phyloP scores from a whole-genome alignment of 2,888 invertebrate species.

The Euzophera pinguis region DNA sequence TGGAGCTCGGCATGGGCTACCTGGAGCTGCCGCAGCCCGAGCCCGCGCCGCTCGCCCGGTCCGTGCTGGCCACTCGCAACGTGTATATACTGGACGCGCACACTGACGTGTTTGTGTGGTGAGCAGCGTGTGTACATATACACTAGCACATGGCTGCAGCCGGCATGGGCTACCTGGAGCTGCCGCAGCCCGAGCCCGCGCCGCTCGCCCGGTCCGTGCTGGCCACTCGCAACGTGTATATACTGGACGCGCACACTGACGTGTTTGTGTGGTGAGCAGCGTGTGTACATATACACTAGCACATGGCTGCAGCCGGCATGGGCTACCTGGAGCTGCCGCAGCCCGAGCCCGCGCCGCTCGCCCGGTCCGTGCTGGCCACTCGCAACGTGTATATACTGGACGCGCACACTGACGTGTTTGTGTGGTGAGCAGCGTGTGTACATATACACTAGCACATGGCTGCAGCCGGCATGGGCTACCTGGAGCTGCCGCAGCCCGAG shows the following conservation, averaged over 20 bases:
- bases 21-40: constrained; percentile 97
- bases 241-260: constrained; percentile 95
- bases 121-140: no score
- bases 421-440: no score
- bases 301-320: constrained; percentile 97
- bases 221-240: constrained; percentile 95
- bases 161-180: constrained; percentile 98
- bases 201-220: constrained; percentile 89
- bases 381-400: constrained; percentile 98
- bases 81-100: constrained; percentile 98
- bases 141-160: no score
- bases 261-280: constrained; percentile 97
- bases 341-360: constrained; percentile 86
- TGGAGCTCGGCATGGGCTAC: constrained; percentile 99
- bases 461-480: constrained; percentile 98
- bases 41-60: constrained; percentile 84
- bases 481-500: constrained; percentile 97
- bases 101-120: constrained; percentile 97
- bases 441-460: no score
- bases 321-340: constrained; percentile 99
- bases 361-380: constrained; percentile 89
- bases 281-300: no score
- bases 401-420: constrained; percentile 95
- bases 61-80: constrained; percentile 91
- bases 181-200: constrained; percentile 92